These are phyloP conservation scores for Aricia agestis DNA, from an alignment of 1,140 invertebrate genomes.

Conservation along the genomic window DNA sequence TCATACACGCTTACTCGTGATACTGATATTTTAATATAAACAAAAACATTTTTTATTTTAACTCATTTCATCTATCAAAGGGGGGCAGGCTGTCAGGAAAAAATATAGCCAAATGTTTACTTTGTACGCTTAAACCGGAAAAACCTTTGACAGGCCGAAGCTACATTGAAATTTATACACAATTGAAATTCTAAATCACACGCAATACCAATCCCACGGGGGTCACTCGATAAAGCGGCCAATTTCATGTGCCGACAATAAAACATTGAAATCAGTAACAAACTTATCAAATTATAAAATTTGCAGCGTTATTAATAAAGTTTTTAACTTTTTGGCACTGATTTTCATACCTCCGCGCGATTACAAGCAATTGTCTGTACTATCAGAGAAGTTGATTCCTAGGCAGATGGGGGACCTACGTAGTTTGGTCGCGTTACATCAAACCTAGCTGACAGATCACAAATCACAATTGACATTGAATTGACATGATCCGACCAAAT, in stretches of 20 bases:
- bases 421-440: too few relatives aligned
- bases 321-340: too few relatives aligned
- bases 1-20: too few relatives aligned
- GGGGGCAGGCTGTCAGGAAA: background rate
- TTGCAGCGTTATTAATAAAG: background rate
- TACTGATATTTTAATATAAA: background rate
- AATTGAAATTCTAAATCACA: background rate
- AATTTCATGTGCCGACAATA: background rate
- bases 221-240: background rate
- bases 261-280: background rate
- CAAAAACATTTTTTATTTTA: background rate
- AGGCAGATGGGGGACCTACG: too few relatives aligned
- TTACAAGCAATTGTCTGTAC: too few relatives aligned
- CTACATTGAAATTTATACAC: slow-evolving; percentile 4
- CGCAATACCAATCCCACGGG: background rate
- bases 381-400: too few relatives aligned
- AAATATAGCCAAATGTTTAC: background rate
- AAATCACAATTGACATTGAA: too few relatives aligned
- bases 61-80: background rate
- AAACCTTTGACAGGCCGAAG: slow-evolving; percentile 3
- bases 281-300: background rate
- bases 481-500: too few relatives aligned
- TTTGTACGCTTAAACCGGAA: background rate
- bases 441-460: too few relatives aligned
- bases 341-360: too few relatives aligned